Conservation (phyloP, 2,113 vertebrate genomes). For the Hemiprocne comata region DNA sequence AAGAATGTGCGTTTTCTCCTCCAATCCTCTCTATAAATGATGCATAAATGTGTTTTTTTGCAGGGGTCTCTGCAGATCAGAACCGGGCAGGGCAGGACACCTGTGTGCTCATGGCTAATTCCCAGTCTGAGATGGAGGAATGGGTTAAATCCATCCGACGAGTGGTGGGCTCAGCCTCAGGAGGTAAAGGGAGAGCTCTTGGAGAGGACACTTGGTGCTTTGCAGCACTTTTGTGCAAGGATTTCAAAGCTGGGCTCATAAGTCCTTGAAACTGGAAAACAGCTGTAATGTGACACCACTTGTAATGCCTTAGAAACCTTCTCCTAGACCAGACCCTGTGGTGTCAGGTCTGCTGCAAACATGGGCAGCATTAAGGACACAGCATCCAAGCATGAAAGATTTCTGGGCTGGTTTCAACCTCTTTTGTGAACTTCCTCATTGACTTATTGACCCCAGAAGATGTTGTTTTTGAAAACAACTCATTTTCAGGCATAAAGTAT, state of each 20-base stretch:
- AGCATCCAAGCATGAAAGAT: background rate
- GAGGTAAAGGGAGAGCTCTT: conserved; percentile 79
- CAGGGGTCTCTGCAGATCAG: conserved; percentile 81
- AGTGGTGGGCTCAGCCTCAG: conserved; percentile 79
- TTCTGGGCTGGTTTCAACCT: background rate
- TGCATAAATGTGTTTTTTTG: background rate
- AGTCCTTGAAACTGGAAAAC: background rate
- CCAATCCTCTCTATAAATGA: background rate
- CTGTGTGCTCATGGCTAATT: conserved; percentile 89
- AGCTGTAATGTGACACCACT: accelerated
- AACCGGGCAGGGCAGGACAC: conserved; percentile 77
- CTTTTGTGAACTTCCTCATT: background rate
- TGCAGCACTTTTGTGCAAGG: background rate
- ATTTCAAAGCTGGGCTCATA: background rate
- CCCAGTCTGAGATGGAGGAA: conserved; percentile 92
- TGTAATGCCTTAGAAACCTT: accelerated
- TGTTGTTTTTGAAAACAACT: accelerated
- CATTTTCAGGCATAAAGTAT: background rate
- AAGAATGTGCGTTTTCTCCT: background rate
- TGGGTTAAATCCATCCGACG: conserved; percentile 90
- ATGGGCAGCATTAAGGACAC: accelerated
- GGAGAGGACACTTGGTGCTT: background rate
- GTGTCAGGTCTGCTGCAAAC: background rate
- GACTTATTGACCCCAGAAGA: background rate
- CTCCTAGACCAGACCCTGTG: accelerated